A percentile compares a stretch with the other conserved stretches of the same genome.
phyloP scores from a whole-genome alignment of 2,888 invertebrate genomes.

The Dendrolimus pini region DNA sequence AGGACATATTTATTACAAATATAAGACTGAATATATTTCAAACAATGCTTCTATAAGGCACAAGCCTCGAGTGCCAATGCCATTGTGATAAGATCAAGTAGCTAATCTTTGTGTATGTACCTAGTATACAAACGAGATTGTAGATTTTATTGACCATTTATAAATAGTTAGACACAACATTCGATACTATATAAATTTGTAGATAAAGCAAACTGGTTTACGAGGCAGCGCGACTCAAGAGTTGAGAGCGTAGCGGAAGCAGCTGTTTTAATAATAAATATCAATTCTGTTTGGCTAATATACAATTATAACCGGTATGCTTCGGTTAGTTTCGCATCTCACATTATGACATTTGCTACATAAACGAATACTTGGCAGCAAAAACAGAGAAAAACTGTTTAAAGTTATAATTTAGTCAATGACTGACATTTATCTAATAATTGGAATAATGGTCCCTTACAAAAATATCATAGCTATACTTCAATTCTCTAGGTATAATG shows the following conservation, averaged over 20 bases:
- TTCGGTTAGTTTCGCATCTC: background rate
- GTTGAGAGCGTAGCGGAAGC: slow-evolving; percentile 8
- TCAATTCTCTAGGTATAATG: too few relatives aligned
- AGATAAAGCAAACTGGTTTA: slow-evolving; percentile 36
- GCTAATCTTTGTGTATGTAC: slow-evolving; percentile 27
- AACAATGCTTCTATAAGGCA: too few relatives aligned
- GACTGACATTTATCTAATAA: too few relatives aligned
- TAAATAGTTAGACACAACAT: slow-evolving; percentile 28
- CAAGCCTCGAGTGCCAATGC: slow-evolving; percentile 27
- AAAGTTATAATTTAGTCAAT: too few relatives aligned
- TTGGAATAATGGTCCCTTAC: too few relatives aligned
- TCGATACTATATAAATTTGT: slow-evolving; percentile 28
- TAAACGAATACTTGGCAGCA: too few relatives aligned
- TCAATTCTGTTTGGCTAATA: background rate
- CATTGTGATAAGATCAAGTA: slow-evolving; percentile 32
- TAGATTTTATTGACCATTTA: slow-evolving; percentile 44
- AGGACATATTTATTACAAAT: too few relatives aligned
- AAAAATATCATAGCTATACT: too few relatives aligned
- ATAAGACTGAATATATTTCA: too few relatives aligned
- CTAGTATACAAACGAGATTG: slow-evolving; percentile 37
- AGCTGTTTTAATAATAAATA: background rate
- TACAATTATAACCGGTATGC: background rate
- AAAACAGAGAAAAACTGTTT: too few relatives aligned
- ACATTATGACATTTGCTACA: too few relatives aligned
- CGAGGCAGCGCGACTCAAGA: slow-evolving; percentile 21